Evolutionary conservation across 2,797 vertebrate species (phyloP), one percentile per base, ranked within the genome.

Genomic region (Phoxinus dragarum): DNA sequence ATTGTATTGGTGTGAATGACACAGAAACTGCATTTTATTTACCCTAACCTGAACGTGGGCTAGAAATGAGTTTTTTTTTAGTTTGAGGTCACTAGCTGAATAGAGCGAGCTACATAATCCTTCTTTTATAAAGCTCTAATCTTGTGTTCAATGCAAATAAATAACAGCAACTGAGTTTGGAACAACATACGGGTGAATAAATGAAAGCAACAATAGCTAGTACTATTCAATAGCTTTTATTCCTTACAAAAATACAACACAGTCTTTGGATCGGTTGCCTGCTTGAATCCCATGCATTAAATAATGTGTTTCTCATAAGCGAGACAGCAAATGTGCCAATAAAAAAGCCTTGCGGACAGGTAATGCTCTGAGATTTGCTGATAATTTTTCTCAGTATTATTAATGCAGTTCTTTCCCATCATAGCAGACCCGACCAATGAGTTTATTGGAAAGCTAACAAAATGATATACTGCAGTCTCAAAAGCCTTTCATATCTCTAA

Each of bases 391-490:
- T 82, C 77, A 61, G 54, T 67, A 75, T 81, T 86, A 81, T 88
- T 88, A 86, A 88, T 88, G 79, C 73, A 81, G 17, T 84, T 81
- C 66, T 77, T 68, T 67, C 59, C 76, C 73, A 74, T 81, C 79
- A 73, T n/a, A 67, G 47, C 75, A 56, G 80, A 84, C 82, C 77
- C 85, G 59, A 67, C 56, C 82, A 89, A 81, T 64, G 88, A 79
- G 90, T 88, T 90, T 92, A 92, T 91, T 92, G 90, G 89, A 90
- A 92, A 90, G 89, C 82, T 89, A 90, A 59, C 42, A 81, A 75
- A 80, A 82, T 93, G 92, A 92, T 93, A 91, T 93, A 93, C 89
- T 86, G 88, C 90, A 89, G 86, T 90, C 89, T 91, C 89, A 87
- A 88, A 92, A 90, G 89, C 88, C 73, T 69, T 52, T 80, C 59